Evolutionary conservation across 2,113 vertebrate genomes (phyloP).

Genomic region (Tonatia bakeri): DNA sequence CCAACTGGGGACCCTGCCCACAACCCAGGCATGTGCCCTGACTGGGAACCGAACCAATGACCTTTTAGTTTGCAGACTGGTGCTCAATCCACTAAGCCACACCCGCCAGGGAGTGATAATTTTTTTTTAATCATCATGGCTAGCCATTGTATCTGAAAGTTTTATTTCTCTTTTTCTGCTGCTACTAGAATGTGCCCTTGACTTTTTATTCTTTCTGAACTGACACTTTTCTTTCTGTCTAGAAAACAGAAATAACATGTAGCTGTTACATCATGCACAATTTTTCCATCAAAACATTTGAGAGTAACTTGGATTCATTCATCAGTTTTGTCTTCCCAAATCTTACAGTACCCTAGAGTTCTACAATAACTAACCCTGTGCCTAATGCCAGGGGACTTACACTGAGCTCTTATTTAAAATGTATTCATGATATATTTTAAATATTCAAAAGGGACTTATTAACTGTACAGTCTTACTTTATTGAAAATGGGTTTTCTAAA

Average conservation of each 20-base stretch:
- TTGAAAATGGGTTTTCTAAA: conserved; percentile 63
- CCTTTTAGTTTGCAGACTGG: too few species aligned
- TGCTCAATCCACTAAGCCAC: too few species aligned
- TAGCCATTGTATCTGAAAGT: neutral
- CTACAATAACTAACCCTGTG: conserved; percentile 39
- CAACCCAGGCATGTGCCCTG: too few species aligned
- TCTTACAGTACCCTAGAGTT: neutral
- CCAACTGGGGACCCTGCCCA: too few species aligned
- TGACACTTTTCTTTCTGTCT: conserved; percentile 5
- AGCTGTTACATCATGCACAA: conserved; percentile 31
- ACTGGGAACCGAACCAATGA: too few species aligned
- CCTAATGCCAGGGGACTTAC: conserved; percentile 47
- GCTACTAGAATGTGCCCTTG: neutral
- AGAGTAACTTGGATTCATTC: conserved; percentile 57
- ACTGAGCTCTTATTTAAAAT: conserved; percentile 59
- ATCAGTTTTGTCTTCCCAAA: conserved; percentile 39
- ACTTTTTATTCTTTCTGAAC: conserved; percentile 7
- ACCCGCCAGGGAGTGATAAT: too few species aligned
- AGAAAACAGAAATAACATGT: conserved; percentile 51
- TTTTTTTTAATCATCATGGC: neutral
- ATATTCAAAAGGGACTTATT: conserved; percentile 64
- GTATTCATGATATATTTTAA: conserved; percentile 62
- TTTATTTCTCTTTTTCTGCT: conserved; percentile 16
- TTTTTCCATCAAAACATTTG: conserved; percentile 53
- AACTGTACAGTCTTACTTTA: conserved; percentile 39